Evolutionary conservation across 2,888 invertebrate genomes (phyloP).

Genomic region (Drosophila imparisetae): DNA sequence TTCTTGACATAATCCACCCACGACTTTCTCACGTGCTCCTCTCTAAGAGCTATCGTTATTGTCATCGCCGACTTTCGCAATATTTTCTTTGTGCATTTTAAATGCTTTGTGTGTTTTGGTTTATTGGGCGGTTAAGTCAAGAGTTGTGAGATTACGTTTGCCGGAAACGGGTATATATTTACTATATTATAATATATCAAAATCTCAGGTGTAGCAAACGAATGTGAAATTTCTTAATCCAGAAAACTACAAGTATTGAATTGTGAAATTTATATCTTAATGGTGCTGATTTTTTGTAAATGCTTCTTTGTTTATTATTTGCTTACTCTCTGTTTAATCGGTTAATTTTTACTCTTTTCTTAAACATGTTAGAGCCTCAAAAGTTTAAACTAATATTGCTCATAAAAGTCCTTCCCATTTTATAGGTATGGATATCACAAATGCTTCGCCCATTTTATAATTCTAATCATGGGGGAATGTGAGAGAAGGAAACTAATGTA

Average conservation of each 20-base stretch:
- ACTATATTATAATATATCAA: not conserved
- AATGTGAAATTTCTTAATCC: not conserved
- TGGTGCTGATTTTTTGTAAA: not conserved
- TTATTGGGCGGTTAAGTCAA: constrained; percentile 57
- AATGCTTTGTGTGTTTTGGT: constrained; percentile 61
- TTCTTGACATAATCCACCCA: not conserved
- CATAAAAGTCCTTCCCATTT: not conserved
- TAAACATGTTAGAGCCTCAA: not conserved
- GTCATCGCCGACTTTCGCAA: constrained; percentile 47
- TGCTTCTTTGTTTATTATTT: not conserved
- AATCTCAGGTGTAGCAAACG: not conserved
- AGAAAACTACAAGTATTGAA: not conserved
- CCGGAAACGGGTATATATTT: not conserved
- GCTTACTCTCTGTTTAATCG: not conserved
- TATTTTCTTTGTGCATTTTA: constrained; percentile 69
- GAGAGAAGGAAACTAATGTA: constrained; percentile 63
- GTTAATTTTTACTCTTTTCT: not conserved
- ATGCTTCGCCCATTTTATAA: constrained; percentile 46
- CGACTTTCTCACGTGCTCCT: constrained; percentile 16
- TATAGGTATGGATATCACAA: constrained; percentile 19
- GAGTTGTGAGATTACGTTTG: constrained; percentile 10
- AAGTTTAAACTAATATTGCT: not conserved
- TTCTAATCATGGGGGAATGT: constrained; percentile 30
- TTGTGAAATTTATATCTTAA: not conserved
- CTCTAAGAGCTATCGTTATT: constrained; percentile 21